These are phyloP conservation scores for Eupeodes luniger DNA, from an alignment of 2,888 invertebrate species.

Conservation along the genomic window DNA sequence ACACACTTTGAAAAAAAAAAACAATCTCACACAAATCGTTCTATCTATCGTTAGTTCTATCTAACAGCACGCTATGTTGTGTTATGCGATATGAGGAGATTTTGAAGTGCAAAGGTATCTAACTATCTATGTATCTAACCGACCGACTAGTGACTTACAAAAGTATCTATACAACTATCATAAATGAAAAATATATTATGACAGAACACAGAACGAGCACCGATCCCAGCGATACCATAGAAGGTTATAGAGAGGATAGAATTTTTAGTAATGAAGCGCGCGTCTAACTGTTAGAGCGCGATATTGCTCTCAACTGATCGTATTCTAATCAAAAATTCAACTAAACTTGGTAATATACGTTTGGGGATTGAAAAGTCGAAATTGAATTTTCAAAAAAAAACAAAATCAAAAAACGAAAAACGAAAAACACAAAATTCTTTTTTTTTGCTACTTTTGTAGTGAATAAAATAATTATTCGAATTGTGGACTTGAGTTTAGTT, in stretches of 20 bases:
- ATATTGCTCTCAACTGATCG: conserved; percentile 72
- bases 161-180: conserved; percentile 15
- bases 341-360: conserved; percentile 70
- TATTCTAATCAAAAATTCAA: conserved; percentile 77
- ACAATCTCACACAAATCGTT: background rate
- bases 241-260: conserved; percentile 16
- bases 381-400: background rate
- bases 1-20: conserved; percentile 2
- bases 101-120: conserved; percentile 41
- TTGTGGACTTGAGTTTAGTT: conserved; percentile 18
- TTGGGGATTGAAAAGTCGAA: conserved; percentile 57
- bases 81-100: background rate
- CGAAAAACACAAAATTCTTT: conserved; percentile 21
- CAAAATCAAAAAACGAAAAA: background rate
- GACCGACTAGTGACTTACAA: no score
- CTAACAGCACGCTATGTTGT: conserved; percentile 25
- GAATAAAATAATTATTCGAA: background rate
- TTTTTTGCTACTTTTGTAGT: conserved; percentile 11
- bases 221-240: conserved; percentile 6
- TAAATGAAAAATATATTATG: background rate
- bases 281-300: conserved; percentile 36
- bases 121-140: background rate
- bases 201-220: conserved; percentile 31
- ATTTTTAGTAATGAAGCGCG: conserved; percentile 39
- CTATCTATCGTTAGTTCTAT: no score